Conservation (phyloP, 2,888 invertebrate genomes). For the Pelosia muscerda region DNA sequence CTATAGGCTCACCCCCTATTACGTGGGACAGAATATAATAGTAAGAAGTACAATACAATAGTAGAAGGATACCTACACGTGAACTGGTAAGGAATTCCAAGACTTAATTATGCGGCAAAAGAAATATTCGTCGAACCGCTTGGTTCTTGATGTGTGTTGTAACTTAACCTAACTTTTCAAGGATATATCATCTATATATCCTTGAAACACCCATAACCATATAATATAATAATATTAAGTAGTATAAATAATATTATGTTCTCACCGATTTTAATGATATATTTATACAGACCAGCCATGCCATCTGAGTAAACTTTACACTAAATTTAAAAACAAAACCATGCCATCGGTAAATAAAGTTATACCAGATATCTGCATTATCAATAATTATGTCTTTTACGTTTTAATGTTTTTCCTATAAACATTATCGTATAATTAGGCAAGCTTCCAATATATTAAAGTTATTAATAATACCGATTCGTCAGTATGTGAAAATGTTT, state of each 20-base stretch:
- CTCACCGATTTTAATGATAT: background rate
- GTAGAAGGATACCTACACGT: too few species aligned
- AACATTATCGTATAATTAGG: slow-evolving; percentile 41
- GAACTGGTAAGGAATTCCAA: too few species aligned
- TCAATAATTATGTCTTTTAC: slow-evolving; percentile 34
- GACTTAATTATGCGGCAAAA: too few species aligned
- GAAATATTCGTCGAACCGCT: too few species aligned
- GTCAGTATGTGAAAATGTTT: slow-evolving; percentile 43
- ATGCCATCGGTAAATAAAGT: slow-evolving; percentile 23
- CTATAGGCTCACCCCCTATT: too few species aligned
- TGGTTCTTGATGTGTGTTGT: too few species aligned
- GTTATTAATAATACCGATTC: slow-evolving; percentile 37
- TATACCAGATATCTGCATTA: slow-evolving; percentile 36
- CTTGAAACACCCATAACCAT: too few species aligned
- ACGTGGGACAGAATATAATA: too few species aligned
- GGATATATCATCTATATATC: too few species aligned
- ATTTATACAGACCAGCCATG: background rate
- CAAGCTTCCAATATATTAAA: slow-evolving; percentile 46
- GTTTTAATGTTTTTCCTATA: slow-evolving; percentile 41
- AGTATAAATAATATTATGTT: background rate
- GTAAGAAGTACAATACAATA: too few species aligned
- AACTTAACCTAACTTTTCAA: too few species aligned
- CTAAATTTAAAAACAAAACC: slow-evolving; percentile 17
- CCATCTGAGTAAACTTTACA: slow-evolving; percentile 22
- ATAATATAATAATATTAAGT: background rate